A percentile compares a stretch with the other conserved stretches of the same genome.
These are phyloP conservation scores for Chondrosia reniformis DNA, from an alignment of 37 sponge, comb jelly and placozoan genomes.

Conservation along the genomic window DNA sequence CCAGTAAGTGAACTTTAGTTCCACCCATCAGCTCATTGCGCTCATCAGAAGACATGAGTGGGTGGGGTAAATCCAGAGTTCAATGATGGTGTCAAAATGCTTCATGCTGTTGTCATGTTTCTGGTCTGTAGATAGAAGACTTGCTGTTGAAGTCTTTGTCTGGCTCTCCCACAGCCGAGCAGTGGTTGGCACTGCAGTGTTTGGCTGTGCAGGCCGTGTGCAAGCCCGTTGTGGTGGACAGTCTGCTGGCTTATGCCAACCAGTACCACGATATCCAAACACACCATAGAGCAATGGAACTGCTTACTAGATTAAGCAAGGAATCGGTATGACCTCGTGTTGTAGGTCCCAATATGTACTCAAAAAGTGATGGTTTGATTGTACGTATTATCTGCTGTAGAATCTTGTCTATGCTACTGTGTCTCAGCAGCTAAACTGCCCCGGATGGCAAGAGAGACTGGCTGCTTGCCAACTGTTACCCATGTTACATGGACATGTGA, in stretches of 20 bases:
- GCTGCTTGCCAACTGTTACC: slow-evolving; percentile 53
- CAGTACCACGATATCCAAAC: not conserved
- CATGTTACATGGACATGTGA: slow-evolving; percentile 44
- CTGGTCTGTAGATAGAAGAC: slow-evolving; percentile 20
- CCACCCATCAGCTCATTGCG: no score
- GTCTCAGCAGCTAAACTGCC: slow-evolving; percentile 73
- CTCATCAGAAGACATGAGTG: no score
- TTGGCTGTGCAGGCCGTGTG: slow-evolving; percentile 43
- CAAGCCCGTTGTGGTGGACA: slow-evolving; percentile 22
- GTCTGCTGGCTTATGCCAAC: slow-evolving; percentile 20
- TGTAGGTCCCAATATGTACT: not conserved
- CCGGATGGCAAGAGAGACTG: slow-evolving; percentile 67
- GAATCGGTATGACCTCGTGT: slow-evolving; percentile 22
- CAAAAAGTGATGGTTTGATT: not conserved
- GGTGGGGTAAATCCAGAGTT: no score
- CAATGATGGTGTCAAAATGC: no score
- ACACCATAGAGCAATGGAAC: slow-evolving; percentile 28
- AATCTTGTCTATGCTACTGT: slow-evolving; percentile 59
- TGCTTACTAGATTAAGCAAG: slow-evolving; percentile 41
- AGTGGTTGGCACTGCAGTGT: slow-evolving; percentile 73
- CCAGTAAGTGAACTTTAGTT: no score
- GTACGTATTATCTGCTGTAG: slow-evolving; percentile 20
- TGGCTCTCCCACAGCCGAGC: slow-evolving; percentile 20
- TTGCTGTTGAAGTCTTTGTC: slow-evolving; percentile 39
- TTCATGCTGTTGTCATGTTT: not conserved